Conservation (phyloP, 2,113 vertebrate genomes). For the Arenaria interpres region DNA sequence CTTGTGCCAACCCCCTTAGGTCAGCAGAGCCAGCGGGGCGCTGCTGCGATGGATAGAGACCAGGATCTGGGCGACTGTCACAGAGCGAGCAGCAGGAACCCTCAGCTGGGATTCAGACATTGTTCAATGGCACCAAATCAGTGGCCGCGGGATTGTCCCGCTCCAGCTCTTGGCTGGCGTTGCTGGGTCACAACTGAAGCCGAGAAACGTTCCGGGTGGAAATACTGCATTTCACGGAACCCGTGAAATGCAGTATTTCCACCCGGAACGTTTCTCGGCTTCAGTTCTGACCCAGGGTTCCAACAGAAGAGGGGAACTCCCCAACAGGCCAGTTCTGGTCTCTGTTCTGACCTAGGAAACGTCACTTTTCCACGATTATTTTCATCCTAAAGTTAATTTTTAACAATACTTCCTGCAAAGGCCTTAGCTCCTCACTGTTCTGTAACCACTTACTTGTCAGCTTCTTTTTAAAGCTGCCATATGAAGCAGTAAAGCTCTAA, state of each 20-base stretch:
- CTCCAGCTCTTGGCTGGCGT: neutral
- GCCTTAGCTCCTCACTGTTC: neutral
- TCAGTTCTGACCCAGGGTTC: too few species aligned
- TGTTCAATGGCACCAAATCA: neutral
- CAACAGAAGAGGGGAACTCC: neutral
- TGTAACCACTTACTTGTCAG: neutral
- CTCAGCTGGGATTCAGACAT: rapidly evolving
- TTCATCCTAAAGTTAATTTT: neutral
- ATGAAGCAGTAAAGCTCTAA: neutral
- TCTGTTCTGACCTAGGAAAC: neutral
- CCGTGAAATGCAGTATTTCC: too few species aligned
- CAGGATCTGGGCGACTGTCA: neutral
- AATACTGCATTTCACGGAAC: neutral
- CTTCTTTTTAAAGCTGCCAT: neutral
- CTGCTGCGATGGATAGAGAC: neutral
- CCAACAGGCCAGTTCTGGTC: neutral
- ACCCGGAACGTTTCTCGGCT: too few species aligned
- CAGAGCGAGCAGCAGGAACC: neutral
- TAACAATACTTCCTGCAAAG: neutral
- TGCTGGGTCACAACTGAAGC: neutral
- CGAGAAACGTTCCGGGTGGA: neutral
- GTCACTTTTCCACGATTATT: rapidly evolving
- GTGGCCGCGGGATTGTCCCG: neutral
- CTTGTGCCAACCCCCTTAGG: neutral
- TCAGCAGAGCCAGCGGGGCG: rapidly evolving